Conservation (phyloP, 2,888 invertebrate genomes). For the Cyrtodaria siliqua region DNA sequence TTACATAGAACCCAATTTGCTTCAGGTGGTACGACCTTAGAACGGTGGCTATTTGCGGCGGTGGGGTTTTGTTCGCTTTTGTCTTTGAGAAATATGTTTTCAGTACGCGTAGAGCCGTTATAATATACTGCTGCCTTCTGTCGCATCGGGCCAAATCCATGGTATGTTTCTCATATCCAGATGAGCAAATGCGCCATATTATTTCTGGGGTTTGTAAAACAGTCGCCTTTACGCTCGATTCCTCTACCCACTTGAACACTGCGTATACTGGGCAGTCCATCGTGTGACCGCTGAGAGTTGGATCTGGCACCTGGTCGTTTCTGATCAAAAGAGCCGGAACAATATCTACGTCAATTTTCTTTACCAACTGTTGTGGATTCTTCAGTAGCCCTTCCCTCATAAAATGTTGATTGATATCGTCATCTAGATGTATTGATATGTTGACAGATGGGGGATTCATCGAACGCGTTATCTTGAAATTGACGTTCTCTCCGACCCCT, state of each 20-base stretch:
- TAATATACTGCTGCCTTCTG: slow-evolving; percentile 45
- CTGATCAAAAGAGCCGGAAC: slow-evolving; percentile 63
- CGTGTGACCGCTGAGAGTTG: neutral
- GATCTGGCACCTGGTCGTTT: slow-evolving; percentile 41
- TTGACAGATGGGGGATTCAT: slow-evolving; percentile 57
- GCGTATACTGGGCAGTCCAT: slow-evolving; percentile 59
- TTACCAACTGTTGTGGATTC: no score
- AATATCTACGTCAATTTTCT: slow-evolving; percentile 67
- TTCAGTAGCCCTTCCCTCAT: no score
- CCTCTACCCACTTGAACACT: slow-evolving; percentile 60
- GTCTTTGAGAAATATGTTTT: slow-evolving; percentile 57
- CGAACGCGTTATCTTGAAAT: slow-evolving; percentile 32
- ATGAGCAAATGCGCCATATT: slow-evolving; percentile 62
- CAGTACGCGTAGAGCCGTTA: slow-evolving; percentile 64
- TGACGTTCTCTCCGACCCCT: no score
- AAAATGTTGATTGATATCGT: slow-evolving; percentile 16
- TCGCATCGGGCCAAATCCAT: slow-evolving; percentile 52
- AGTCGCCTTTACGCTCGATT: neutral
- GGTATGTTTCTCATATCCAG: slow-evolving; percentile 67
- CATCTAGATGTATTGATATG: slow-evolving; percentile 33
- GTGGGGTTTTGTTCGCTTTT: slow-evolving; percentile 9
- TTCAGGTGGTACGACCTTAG: slow-evolving; percentile 50
- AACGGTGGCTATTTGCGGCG: slow-evolving; percentile 37
- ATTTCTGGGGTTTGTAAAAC: slow-evolving; percentile 33
- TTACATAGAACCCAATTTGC: slow-evolving; percentile 42